Conservation (phyloP, 2,113 vertebrate genomes). For the Platichthys stellatus region DNA sequence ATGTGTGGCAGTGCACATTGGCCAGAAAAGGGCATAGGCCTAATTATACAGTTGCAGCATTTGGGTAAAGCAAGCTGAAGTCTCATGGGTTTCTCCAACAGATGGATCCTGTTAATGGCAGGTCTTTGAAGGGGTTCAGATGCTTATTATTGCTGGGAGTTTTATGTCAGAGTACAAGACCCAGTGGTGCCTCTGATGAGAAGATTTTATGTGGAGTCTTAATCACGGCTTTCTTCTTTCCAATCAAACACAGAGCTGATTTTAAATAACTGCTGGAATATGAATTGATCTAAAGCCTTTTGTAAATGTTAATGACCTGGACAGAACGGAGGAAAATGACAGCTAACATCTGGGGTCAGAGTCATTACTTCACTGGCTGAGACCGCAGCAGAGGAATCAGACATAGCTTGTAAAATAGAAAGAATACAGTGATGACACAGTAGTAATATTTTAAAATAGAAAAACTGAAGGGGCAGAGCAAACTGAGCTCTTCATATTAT, state of each 20-base stretch:
- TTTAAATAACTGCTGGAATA: conserved; percentile 35
- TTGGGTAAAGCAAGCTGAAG: conserved; percentile 55
- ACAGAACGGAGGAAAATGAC: conserved; percentile 12
- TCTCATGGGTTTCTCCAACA: conserved; percentile 66
- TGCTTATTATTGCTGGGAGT: conserved; percentile 62
- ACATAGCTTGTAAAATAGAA: conserved; percentile 30
- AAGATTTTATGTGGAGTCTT: conserved; percentile 49
- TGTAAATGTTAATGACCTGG: conserved; percentile 53
- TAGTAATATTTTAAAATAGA: conserved; percentile 35
- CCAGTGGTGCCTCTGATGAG: conserved; percentile 45
- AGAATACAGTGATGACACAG: conserved; percentile 16
- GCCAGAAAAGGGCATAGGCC: conserved; percentile 54
- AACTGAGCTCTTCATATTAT: conserved; percentile 11
- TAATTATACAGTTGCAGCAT: conserved; percentile 59
- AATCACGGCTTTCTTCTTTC: conserved; percentile 41
- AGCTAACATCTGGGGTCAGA: conserved; percentile 30
- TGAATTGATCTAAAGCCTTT: conserved; percentile 37
- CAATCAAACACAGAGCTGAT: conserved; percentile 19
- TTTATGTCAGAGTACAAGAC: conserved; percentile 68
- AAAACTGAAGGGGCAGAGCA: not conserved
- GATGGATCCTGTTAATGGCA: conserved; percentile 76
- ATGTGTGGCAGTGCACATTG: conserved; percentile 30
- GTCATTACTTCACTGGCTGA: conserved; percentile 35
- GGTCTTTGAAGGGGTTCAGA: conserved; percentile 71
- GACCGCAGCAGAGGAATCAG: conserved; percentile 36